Base-by-base conservation (phyloP, 2,113 vertebrate species). In the Zosterops pallidus region DNA sequence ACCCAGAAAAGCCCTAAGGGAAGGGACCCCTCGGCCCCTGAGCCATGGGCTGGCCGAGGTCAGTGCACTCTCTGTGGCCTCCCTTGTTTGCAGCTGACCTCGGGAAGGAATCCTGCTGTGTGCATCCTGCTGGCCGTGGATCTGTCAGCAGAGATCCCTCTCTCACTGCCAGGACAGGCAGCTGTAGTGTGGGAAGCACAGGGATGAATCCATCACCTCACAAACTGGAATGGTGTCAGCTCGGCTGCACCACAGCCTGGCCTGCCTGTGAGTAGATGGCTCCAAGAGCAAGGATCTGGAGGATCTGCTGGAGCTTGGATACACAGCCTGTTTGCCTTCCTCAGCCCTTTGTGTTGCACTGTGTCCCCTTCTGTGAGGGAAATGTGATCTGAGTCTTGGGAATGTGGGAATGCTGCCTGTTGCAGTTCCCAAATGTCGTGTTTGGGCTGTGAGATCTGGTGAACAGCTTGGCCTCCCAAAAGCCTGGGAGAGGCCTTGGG, bases 31-130 rank as follows among this genome's bases (percentile, higher is more conserved):
- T 9, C 1, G 1, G 17, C 21, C 63, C 50, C 71, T 0, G 1
- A 19, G 63, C 41, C 4, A 0, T 0, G 41, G 74, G n/a, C 60
- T 78, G 74, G 29, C 25, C 9, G 0, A 1, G 3, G 65, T 67
- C 83, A n/a, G 52, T 56, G 70, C 56, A 2, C 68, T 72, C 3
- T 9, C 78, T 15, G 47, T 21, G 65, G 5, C 70, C 83, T 59
- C 76, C 1, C 4, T n/a, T 7, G 18, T 44, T 64, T 55, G 67
- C 67, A 70, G 59, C 11, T 69, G 76, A 49, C 46, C n/a, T 52
- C 4, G 21, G 6, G 28, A 14, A 60, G 63, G 44, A 84, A 35
- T 41, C 81, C 57, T 63, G 86, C 72, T 80, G 62, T 46, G 79
- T 50, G 83, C 46, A 6, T 35, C 77, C 62, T 46, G 26, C 79